These are phyloP conservation scores for Emberiza fucata DNA, from an alignment of 2,113 vertebrate species.

Conservation along the genomic window DNA sequence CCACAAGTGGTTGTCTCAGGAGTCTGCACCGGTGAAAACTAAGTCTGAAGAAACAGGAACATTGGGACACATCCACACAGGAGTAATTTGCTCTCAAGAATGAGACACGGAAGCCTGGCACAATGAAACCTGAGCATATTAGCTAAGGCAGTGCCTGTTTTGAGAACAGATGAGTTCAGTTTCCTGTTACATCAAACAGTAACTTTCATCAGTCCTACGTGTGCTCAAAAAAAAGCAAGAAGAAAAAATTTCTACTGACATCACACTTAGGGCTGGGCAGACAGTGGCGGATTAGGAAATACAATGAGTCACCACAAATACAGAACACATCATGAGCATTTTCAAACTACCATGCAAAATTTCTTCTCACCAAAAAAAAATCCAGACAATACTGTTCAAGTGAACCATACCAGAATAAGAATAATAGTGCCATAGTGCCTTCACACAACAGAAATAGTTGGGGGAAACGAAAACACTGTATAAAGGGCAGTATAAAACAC, in stretches of 20 bases:
- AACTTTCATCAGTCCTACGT: constrained; percentile 26
- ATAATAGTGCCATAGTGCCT: background rate
- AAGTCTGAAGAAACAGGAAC: background rate
- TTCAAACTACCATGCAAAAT: background rate
- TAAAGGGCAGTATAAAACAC: background rate
- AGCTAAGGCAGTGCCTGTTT: background rate
- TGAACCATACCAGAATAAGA: background rate
- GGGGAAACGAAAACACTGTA: background rate
- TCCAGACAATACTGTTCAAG: background rate
- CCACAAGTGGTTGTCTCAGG: background rate
- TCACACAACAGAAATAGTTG: background rate
- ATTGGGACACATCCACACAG: background rate
- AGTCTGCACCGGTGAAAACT: background rate
- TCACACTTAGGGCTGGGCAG: constrained; percentile 34
- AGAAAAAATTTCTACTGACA: constrained; percentile 29
- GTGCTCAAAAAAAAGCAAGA: background rate
- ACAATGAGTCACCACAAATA: constrained; percentile 43
- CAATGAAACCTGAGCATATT: background rate
- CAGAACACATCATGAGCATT: background rate
- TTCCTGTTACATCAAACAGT: constrained; percentile 59
- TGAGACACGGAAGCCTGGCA: background rate
- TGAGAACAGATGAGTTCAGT: constrained; percentile 44
- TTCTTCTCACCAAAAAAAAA: background rate
- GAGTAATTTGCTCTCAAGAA: background rate
- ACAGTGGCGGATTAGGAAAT: constrained; percentile 46